Percentiles rank a stretch among this genome's conserved stretches.
These are phyloP conservation scores for Laupala kohalensis DNA, from an alignment of 1,140 invertebrate species.

Conservation along the genomic window DNA sequence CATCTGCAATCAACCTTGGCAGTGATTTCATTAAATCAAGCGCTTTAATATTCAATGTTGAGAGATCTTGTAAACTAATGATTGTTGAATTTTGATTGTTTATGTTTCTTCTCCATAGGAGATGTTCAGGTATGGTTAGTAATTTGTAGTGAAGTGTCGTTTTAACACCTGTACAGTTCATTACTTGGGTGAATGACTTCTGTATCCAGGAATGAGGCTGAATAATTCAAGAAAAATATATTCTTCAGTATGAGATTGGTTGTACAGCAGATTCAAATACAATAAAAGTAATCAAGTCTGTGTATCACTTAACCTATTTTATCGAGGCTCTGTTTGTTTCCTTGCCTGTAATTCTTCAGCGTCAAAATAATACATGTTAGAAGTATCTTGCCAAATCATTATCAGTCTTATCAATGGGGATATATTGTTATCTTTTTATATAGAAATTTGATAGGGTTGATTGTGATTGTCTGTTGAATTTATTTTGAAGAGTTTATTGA, in stretches of 20 bases:
- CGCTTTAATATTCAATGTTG: slow-evolving; percentile 9
- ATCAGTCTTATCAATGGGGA: neutral
- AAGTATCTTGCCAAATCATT: neutral
- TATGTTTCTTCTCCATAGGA: slow-evolving; percentile 4
- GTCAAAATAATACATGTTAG: neutral
- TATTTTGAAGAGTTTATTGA: neutral
- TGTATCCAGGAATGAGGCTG: neutral
- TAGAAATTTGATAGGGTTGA: neutral
- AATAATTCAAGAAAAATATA: neutral
- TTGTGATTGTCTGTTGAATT: neutral
- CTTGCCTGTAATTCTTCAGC: neutral
- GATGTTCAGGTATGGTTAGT: slow-evolving; percentile 2
- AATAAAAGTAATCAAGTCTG: neutral
- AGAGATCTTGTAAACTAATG: slow-evolving; percentile 7
- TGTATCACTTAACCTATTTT: neutral
- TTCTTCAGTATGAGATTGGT: neutral
- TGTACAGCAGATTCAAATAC: neutral
- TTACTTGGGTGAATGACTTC: neutral
- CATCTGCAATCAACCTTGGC: neutral
- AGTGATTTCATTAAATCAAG: slow-evolving; percentile 1
- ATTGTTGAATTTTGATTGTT: slow-evolving; percentile 10
- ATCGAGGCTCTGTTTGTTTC: neutral
- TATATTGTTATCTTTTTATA: neutral
- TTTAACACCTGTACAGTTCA: slow-evolving; percentile 9
- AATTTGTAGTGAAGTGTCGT: neutral